phyloP scores from a whole-genome alignment of 1,140 invertebrate species.

The Maconellicoccus hirsutus region DNA sequence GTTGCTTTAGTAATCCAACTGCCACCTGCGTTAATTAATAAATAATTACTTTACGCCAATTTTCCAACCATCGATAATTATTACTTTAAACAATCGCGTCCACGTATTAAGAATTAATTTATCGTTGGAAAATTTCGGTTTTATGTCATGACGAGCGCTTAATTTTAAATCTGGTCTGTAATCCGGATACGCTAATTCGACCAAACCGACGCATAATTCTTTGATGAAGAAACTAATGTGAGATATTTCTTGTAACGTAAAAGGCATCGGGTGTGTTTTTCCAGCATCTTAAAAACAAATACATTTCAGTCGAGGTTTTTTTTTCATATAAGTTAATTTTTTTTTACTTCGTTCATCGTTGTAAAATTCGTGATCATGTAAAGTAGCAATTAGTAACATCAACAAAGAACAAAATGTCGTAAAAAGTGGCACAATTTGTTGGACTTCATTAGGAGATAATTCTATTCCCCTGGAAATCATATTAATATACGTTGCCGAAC shows the following conservation, averaged over 20 bases:
- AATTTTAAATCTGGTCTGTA: constrained; percentile 39
- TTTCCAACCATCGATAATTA: background rate
- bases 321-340: background rate
- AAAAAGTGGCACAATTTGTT: constrained; percentile 61
- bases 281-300: constrained; percentile 11
- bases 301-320: too few relatives aligned
- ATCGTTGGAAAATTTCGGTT: constrained; percentile 23
- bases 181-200: constrained; percentile 83
- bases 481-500: constrained; percentile 50
- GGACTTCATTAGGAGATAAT: constrained; percentile 49
- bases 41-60: background rate
- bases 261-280: constrained; percentile 39
- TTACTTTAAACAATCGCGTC: constrained; percentile 49
- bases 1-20: constrained; percentile 60
- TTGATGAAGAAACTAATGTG: constrained; percentile 56
- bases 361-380: constrained; percentile 81
- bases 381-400: constrained; percentile 63
- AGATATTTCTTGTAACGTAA: constrained; percentile 48
- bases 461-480: constrained; percentile 56
- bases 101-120: constrained; percentile 35
- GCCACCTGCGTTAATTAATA: constrained; percentile 38
- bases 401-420: constrained; percentile 79
- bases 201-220: constrained; percentile 73
- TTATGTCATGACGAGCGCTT: constrained; percentile 31
- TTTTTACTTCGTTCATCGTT: constrained; percentile 23